Base-by-base conservation (phyloP, 2,797 vertebrate genomes). In the Diceros bicornis region DNA sequence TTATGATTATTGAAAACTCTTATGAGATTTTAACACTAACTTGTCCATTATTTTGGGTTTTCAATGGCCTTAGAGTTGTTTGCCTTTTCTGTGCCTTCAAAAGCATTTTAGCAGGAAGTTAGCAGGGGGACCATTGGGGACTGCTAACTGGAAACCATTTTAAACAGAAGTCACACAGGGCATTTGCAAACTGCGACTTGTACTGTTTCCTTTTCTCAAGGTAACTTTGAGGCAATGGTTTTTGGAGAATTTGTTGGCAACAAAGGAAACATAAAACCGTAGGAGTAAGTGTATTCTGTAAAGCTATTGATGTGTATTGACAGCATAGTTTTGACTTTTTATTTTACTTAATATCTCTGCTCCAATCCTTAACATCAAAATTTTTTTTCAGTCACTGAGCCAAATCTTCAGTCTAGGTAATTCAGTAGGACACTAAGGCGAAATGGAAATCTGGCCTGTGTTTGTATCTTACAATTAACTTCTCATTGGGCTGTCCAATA, bases 201-300 rank as follows among this genome's bases (percentile, higher is more conserved):
- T 8, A 2, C 47, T 85, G 6, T 62, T 47, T 96, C 87, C 81
- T 34, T 84, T 85, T 95, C 81, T 94, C 41, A 69, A 89, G 96
- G 75, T 97, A 92, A 96, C 55, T 97, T 97, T 71, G 81, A 97
- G 62, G 55, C 66, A 93, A 55, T 97, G 16, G 7, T 95, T 96
- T 97, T 96, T 57, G 72, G 64, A 98, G 44, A 84, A 97, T 74
- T 96, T 94, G 68, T 97, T 82, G 96, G 59, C 64, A 62, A 96
- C 10, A 97, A 87, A 52, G 85, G 91, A 98, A 96, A 94, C 59
- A 96, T 41, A 97, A 97, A 97, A 81, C 69, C 94, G 9, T 95
- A 97, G 47, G 93, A 98, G 87, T 96, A 98, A 97, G 93, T 71
- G 37, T 59, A 75, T 88, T 85, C 86, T 92, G 17, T 96, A 96